Percentiles rank a stretch among this genome's conserved stretches.
phyloP scores from a whole-genome alignment of 2,888 invertebrate species.

The Phanerotoma sp. region DNA sequence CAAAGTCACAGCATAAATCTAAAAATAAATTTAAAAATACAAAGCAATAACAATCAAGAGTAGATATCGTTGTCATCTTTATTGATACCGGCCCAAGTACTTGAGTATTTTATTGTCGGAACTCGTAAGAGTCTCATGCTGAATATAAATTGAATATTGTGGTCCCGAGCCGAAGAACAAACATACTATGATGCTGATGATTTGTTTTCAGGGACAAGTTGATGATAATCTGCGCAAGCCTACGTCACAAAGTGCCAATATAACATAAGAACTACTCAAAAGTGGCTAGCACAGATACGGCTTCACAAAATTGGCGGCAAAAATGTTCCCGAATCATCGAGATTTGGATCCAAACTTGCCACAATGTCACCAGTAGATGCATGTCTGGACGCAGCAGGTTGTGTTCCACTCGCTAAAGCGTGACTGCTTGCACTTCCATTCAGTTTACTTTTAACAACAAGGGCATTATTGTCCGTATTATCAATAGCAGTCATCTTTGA shows the following conservation, averaged over 20 bases:
- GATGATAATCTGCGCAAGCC: conserved; percentile 6
- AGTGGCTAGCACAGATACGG: conserved; percentile 54
- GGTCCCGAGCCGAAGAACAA: conserved; percentile 15
- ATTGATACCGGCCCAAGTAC: conserved; percentile 2
- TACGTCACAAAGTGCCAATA: background rate
- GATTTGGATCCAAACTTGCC: conserved; percentile 59
- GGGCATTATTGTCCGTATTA: conserved; percentile 42
- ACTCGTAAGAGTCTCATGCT: conserved; percentile 16
- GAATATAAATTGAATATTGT: conserved; percentile 10
- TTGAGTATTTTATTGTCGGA: conserved; percentile 25
- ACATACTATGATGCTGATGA: background rate
- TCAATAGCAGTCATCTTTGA: conserved; percentile 48
- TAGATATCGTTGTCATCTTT: conserved; percentile 7
- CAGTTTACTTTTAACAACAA: conserved; percentile 51
- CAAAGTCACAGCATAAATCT: conserved; percentile 10
- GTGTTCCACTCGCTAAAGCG: conserved; percentile 50
- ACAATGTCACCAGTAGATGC: conserved; percentile 58
- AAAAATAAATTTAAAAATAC: too few species aligned
- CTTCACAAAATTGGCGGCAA: conserved; percentile 65
- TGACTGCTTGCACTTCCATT: conserved; percentile 56
- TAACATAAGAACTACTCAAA: conserved; percentile 43
- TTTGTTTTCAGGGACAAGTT: background rate
- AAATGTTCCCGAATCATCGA: conserved; percentile 67
- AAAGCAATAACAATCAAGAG: too few species aligned
- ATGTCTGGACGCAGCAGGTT: conserved; percentile 52